Evolutionary conservation across 1,140 invertebrate genomes (phyloP), one percentile per base, ranked within the genome.

Genomic region (Brachionus rotundiformis): DNA sequence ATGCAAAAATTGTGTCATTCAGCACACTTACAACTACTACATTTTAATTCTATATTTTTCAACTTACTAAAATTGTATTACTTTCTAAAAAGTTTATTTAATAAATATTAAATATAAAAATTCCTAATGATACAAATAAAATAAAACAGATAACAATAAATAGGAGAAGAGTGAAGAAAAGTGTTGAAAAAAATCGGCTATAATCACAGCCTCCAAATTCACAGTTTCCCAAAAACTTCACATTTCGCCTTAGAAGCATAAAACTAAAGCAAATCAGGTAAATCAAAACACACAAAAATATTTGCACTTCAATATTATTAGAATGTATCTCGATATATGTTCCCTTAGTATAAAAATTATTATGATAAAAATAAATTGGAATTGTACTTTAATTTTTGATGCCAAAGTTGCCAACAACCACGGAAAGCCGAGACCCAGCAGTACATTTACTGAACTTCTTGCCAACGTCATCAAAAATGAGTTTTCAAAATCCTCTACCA

Each of bases 351-450:
- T 29, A 29, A 29, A 63, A 29, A 3, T 10, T 63, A 16, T 13
- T 10, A 63, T 29, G 8, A 27, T 31, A 13, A 29, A 63, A 63
- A 41, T 41, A n/a, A n/a, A 41, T 41, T 41, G 39, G 23, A 2
- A 19, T 54, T 16, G n/a, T 68, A 36, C 63, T 39, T 39, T 63
- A 29, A 63, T 31, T n/a, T 29, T 33, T 25, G 29, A 33, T n/a
- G 23, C 3, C 0, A 68, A 5, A 19, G 63, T 1, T 27, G 63
- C 63, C 11, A 68, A 33, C n/a, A 19, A 36, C 63, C 63, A 68
- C 7, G 63, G 16, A 41, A 68, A 36, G 7, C 63, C 63, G 16
- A 68, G 63, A 36, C 63, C 63, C n/a, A 68, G n/a, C 7, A 68
- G 63, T 0, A 68, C 63, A 36, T 68, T 68, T 1, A 33, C 11